Conservation (phyloP, 2,797 vertebrate genomes). For the Peromyscus attwateri region DNA sequence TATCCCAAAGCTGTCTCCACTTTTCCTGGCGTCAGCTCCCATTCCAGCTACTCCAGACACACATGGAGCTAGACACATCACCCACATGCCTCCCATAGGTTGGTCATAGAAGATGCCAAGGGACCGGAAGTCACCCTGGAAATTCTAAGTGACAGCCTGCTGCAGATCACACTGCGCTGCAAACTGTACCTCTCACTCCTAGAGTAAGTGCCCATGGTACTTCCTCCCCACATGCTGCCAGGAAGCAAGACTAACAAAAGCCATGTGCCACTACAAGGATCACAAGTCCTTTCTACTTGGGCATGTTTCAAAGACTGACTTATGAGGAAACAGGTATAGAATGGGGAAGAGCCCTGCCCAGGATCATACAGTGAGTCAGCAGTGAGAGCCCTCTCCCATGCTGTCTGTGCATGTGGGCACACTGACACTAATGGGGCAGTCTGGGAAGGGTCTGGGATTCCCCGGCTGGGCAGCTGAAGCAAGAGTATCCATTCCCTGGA, state of each 20-base stretch:
- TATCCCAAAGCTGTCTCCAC: not conserved
- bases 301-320: slow-evolving; percentile 1
- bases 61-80: not conserved
- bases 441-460: not conserved
- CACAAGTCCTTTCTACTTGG: not conserved
- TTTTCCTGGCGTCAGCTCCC: not conserved
- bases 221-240: too few species aligned
- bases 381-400: not conserved
- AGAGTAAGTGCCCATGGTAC: not conserved
- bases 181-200: slow-evolving; percentile 61
- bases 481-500: not conserved
- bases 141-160: slow-evolving; percentile 48
- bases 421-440: fast-evolving
- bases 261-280: not conserved
- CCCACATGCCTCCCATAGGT: not conserved
- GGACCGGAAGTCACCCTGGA: slow-evolving; percentile 54
- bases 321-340: not conserved
- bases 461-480: not conserved
- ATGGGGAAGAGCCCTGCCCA: not conserved
- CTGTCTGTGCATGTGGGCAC: not conserved
- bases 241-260: not conserved
- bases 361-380: not conserved
- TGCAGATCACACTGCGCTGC: slow-evolving; percentile 47
- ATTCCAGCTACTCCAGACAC: not conserved
- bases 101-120: slow-evolving; percentile 68